Evolutionary conservation across 2,888 invertebrate genomes (phyloP).

Genomic region (Chironomus riparius): DNA sequence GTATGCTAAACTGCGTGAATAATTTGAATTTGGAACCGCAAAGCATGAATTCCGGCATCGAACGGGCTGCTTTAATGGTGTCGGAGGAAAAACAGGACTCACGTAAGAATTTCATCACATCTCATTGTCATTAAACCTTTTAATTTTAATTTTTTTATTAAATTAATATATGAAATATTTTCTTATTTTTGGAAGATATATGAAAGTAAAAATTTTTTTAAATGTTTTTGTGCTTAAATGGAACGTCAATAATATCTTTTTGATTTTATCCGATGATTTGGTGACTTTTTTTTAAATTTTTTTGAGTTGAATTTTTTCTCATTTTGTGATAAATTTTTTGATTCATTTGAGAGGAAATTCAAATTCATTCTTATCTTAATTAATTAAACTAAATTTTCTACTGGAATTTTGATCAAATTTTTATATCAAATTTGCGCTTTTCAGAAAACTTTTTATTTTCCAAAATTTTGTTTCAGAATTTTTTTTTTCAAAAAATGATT

Average conservation of each 20-base stretch:
- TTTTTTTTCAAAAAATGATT: too few relatives aligned
- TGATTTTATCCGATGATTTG: background rate
- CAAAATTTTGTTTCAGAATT: too few relatives aligned
- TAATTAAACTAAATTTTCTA: too few relatives aligned
- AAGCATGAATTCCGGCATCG: conserved; percentile 64
- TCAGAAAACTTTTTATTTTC: too few relatives aligned
- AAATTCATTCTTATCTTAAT: too few relatives aligned
- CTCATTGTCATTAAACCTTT: background rate
- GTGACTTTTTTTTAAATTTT: too few relatives aligned
- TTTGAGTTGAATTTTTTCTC: too few relatives aligned
- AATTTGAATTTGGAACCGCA: conserved; percentile 83
- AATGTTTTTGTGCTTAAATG: background rate
- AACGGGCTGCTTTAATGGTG: conserved; percentile 67
- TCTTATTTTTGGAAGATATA: background rate
- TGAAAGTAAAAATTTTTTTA: background rate
- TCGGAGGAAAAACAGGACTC: conserved; percentile 72
- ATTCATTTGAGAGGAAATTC: too few relatives aligned
- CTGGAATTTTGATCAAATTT: too few relatives aligned
- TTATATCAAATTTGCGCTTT: too few relatives aligned
- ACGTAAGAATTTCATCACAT: conserved; percentile 52
- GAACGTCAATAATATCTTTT: background rate
- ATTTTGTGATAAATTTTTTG: too few relatives aligned
- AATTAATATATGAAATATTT: background rate
- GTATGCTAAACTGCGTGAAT: conserved; percentile 94
- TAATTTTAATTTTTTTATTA: background rate